phyloP scores from a whole-genome alignment of 2,797 vertebrate genomes.

The Cyclopterus lumpus region DNA sequence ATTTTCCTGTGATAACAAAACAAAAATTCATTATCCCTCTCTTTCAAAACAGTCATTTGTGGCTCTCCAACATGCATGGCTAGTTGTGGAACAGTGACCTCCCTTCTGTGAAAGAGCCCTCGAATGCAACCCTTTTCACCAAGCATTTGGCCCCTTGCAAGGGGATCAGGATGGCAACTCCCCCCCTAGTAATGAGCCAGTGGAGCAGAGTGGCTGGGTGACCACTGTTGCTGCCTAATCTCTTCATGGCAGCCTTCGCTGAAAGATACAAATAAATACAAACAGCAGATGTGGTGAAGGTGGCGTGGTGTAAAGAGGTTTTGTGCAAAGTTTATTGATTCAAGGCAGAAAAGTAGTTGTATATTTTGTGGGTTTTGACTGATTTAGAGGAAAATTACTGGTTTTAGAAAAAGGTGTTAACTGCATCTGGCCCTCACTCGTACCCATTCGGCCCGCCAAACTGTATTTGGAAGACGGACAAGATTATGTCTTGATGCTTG shows the following conservation, averaged over 20 bases:
- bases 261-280: background rate
- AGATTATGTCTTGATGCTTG: conserved; percentile 27
- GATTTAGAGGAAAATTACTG: conserved; percentile 29
- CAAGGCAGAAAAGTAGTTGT: background rate
- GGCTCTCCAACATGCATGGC: conserved; percentile 47
- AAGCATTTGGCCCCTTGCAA: conserved; percentile 51
- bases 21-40: conserved; percentile 32
- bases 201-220: conserved; percentile 53
- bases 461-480: conserved; percentile 35
- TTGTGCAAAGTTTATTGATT: conserved; percentile 20
- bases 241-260: conserved; percentile 24
- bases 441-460: conserved; percentile 1
- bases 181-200: conserved; percentile 55
- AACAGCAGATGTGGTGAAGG: background rate
- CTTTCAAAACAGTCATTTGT: conserved; percentile 41
- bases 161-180: conserved; percentile 60
- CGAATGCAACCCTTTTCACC: conserved; percentile 48
- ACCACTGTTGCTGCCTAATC: conserved; percentile 44
- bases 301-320: conserved; percentile 2
- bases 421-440: conserved; percentile 15
- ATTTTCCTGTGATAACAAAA: conserved; percentile 46
- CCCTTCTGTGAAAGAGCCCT: conserved; percentile 54
- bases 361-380: conserved; percentile 11
- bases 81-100: conserved; percentile 47
- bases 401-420: conserved; percentile 28